These are phyloP conservation scores for Erebia ligea DNA, from an alignment of 2,888 invertebrate genomes.

Conservation along the genomic window DNA sequence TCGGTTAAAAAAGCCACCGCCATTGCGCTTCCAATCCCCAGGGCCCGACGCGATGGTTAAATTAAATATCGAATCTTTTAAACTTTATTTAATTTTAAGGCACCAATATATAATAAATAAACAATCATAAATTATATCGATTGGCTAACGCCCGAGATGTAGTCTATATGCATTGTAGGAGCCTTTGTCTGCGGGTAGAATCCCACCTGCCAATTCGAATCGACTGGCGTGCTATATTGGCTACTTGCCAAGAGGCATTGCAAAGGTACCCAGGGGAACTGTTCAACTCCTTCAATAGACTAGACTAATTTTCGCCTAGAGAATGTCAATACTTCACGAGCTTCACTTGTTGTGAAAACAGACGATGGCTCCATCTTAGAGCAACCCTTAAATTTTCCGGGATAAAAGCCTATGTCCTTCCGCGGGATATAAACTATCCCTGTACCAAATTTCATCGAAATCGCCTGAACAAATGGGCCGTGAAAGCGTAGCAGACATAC, in stretches of 20 bases:
- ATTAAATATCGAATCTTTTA: too few relatives aligned
- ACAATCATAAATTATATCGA: neutral
- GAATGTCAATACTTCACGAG: neutral
- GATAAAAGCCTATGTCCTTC: too few relatives aligned
- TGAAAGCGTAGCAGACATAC: too few relatives aligned
- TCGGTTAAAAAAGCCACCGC: too few relatives aligned
- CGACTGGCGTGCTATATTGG: neutral
- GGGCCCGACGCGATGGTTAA: too few relatives aligned
- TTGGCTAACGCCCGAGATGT: neutral
- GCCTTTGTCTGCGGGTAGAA: neutral
- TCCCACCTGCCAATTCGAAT: conserved; percentile 6
- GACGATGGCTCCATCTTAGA: too few relatives aligned
- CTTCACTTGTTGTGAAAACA: neutral
- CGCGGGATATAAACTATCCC: too few relatives aligned
- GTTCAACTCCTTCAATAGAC: conserved; percentile 5
- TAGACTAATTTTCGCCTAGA: conserved; percentile 8
- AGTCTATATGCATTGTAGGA: neutral
- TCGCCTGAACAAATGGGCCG: too few relatives aligned
- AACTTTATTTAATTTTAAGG: neutral
- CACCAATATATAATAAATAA: neutral
- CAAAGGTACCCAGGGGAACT: neutral
- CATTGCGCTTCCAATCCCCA: too few relatives aligned
- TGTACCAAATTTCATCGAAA: too few relatives aligned
- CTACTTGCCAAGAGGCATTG: neutral
- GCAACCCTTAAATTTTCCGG: too few relatives aligned